phyloP scores from a whole-genome alignment of 2,113 vertebrate species.

The Notiomystis cincta region DNA sequence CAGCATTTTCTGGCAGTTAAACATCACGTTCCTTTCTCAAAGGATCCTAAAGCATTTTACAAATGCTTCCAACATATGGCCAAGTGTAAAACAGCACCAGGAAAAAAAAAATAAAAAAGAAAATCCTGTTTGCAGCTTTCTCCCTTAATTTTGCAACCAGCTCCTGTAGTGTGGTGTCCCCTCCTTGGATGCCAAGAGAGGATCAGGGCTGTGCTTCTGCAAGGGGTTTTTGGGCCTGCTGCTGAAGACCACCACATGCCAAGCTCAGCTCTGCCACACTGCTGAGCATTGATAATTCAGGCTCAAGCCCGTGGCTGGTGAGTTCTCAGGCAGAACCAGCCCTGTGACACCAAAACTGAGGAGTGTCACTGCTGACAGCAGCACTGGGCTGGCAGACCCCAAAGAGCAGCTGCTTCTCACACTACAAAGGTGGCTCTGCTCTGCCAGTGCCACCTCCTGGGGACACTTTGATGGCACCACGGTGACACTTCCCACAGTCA shows the following conservation, averaged over 20 bases:
- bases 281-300: background rate
- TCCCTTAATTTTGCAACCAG: background rate
- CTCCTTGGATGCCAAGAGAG: background rate
- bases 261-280: background rate
- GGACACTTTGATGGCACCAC: background rate
- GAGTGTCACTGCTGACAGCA: background rate
- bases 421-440: background rate
- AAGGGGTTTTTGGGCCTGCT: background rate
- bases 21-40: conserved; percentile 19
- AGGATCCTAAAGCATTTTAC: conserved; percentile 27
- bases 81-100: background rate
- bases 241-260: background rate
- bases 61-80: conserved; percentile 34
- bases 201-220: background rate
- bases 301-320: background rate
- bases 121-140: background rate
- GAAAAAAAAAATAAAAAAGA: background rate
- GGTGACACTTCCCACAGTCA: background rate
- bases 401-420: background rate
- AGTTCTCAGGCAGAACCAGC: background rate
- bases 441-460: background rate
- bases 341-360: background rate
- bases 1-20: conserved; percentile 40
- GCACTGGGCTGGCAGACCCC: fast-evolving
- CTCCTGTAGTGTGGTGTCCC: background rate